Percentiles rank a stretch among this genome's conserved stretches.
Evolutionary conservation across 2,113 vertebrate genomes (phyloP).

Genomic region (Antidorcas marsupialis): DNA sequence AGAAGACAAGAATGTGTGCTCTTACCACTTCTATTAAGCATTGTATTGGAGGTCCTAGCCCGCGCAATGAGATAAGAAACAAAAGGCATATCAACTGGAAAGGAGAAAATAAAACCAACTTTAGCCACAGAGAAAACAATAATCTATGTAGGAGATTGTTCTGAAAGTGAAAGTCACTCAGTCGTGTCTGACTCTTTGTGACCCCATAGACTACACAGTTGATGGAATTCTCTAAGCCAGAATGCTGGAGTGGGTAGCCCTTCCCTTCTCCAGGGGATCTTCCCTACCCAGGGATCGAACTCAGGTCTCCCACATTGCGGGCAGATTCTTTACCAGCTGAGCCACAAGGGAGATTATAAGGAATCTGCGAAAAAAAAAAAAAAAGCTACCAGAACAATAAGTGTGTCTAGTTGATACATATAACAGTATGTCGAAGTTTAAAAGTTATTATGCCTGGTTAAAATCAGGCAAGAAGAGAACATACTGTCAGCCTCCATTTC

Average conservation of each 20-base stretch:
- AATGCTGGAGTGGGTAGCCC: too few relatives aligned
- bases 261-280: too few relatives aligned
- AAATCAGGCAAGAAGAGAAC: not conserved
- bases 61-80: not conserved
- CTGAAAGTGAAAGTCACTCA: too few relatives aligned
- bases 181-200: too few relatives aligned
- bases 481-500: not conserved
- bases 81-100: not conserved
- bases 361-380: not conserved
- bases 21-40: not conserved
- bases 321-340: too few relatives aligned
- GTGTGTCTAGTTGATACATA: not conserved
- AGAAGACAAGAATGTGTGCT: not conserved
- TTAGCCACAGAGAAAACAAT: not conserved
- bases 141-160: not conserved
- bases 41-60: not conserved
- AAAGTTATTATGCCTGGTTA: not conserved
- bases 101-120: not conserved
- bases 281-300: too few relatives aligned
- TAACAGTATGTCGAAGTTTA: not conserved
- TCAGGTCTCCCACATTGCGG: fast-evolving
- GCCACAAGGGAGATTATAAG: not conserved
- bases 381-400: not conserved
- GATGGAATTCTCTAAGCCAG: too few relatives aligned
- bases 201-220: too few relatives aligned